Evolutionary conservation across 2,888 invertebrate genomes (phyloP).

Genomic region (Netelia inedita): DNA sequence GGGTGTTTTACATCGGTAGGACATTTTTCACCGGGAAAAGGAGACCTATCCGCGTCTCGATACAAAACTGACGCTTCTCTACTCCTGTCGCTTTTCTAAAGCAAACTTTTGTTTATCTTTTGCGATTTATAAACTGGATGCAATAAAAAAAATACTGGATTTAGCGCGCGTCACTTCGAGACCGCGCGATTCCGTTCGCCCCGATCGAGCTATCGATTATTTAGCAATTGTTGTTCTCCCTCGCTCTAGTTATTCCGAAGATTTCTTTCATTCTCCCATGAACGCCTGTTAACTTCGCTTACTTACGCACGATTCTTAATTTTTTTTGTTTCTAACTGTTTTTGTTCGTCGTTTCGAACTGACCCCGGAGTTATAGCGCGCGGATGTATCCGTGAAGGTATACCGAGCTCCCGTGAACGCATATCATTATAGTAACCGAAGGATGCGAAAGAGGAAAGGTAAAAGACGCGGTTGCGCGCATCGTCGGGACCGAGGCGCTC

Average conservation of each 20-base stretch:
- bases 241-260: background rate
- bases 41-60: background rate
- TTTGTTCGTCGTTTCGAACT: constrained; percentile 52
- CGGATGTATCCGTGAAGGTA: constrained; percentile 56
- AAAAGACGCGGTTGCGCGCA: constrained; percentile 45
- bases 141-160: constrained; percentile 4
- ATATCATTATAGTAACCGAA: constrained; percentile 53
- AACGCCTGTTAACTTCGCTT: constrained; percentile 14
- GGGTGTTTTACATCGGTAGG: constrained; percentile 34
- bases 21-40: constrained; percentile 31
- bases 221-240: constrained; percentile 73
- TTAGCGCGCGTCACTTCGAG: constrained; percentile 41
- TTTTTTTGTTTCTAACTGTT: constrained; percentile 32
- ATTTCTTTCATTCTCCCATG: constrained; percentile 1
- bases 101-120: background rate
- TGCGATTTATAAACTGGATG: constrained; percentile 17
- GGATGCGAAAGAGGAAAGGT: constrained; percentile 9
- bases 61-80: background rate
- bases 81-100: too few relatives aligned
- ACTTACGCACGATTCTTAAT: background rate
- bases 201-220: constrained; percentile 78
- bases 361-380: constrained; percentile 65
- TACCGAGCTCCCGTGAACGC: constrained; percentile 56
- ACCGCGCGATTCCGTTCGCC: constrained; percentile 65
- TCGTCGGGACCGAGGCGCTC: constrained; percentile 63